Evolutionary conservation across 2,888 invertebrate species (phyloP), one percentile per base, ranked within the genome.

Genomic region (Trimorus sp.): DNA sequence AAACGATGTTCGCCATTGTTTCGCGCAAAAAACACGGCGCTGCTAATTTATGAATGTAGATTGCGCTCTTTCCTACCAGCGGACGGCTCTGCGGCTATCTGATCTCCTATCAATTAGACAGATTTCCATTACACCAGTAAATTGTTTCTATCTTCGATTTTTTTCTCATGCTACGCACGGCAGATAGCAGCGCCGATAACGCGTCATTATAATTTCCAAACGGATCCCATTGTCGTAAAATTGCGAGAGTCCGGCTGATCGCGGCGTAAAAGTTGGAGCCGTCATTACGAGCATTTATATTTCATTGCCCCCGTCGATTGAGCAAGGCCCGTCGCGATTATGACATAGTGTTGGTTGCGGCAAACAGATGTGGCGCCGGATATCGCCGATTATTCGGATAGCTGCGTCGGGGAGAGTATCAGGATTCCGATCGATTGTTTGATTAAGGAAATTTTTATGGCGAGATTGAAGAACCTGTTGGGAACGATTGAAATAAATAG

Each of bases 141-240:
- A 79, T 70, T 70, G 75, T 75, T 79, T 79, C 45, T 70, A 75
- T 79, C 69, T 79, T 70, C 49, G 62, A 69, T 79, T 79, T 78
- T 26, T 70, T 79, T 79, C 79, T 69, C 74, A 75, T 75, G 70
- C 51, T 48, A 12, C 62, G 74, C 65, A 53, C 45, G 15, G 1
- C 26, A 51, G 74, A 75, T 74, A 62, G 51, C 65, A 63, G 36
- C 8, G 14, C 53, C 49, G 79, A 79, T 79, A 79, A 75, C 37
- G 5, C 58, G 14, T 79, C 74, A 79, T 79, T 79, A 75, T 75
- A 74, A 79, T 79, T 79, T 79, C 75, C 70, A 79, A 79, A 79
- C 70, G 75, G 63, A 74, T 38, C n/a, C 63, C 53, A 79, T 79
- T 79, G 74, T 79, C 79, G 48, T 79, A 48, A 69, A 74, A 63